Base-by-base conservation (phyloP, 2,797 vertebrate genomes). In the Pangasius mekongensis region DNA sequence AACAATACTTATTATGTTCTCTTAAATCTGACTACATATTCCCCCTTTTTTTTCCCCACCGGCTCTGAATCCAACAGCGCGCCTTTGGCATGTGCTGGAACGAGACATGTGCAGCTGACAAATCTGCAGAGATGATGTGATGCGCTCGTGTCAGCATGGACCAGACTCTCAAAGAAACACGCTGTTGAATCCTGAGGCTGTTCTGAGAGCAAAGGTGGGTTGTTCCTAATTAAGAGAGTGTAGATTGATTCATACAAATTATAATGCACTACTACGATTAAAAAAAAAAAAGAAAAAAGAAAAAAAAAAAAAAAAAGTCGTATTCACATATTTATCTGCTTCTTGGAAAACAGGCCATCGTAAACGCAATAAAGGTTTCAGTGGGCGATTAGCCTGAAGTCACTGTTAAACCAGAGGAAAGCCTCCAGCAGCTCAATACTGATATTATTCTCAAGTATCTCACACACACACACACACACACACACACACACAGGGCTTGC, bases 371-470 rank as follows among this genome's bases (percentile, higher is more conserved):
- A 76, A 43, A 76, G 84, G 60, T 56, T 85, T 85, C 54, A 85
- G 27, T 20, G 24, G 52, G 71, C 0, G 33, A 74, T n/a, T 60
- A 39, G 71, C 24, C 83, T 71, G n/a, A 33, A 54, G 49, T 39
- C 47, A 71, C 16, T 24, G 64, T 84, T 84, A 84, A 24, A 36
- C 47, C 66, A 36, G 30, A 54, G 18, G 5, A 69, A 22, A 49
- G 64, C 83, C 47, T 69, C n/a, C 47, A 54, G 64, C 47, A 69
- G 62, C 43, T 69, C 47, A 36, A 54, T 56, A 84, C 47, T 52
- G 83, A 71, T 56, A 84, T 84, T 54, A 84, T 64, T 84, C 83
- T 71, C 66, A 84, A 47, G 64, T 71, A 71, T 84, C 11, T 5
- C 14, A 22, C 60, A 66, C 82, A 67, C 56, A 64, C 56, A 47